A percentile compares a stretch with the other conserved stretches of the same genome.
These are phyloP conservation scores for Threskiornis aethiopicus DNA, from an alignment of 2,797 vertebrate genomes.

Conservation along the genomic window DNA sequence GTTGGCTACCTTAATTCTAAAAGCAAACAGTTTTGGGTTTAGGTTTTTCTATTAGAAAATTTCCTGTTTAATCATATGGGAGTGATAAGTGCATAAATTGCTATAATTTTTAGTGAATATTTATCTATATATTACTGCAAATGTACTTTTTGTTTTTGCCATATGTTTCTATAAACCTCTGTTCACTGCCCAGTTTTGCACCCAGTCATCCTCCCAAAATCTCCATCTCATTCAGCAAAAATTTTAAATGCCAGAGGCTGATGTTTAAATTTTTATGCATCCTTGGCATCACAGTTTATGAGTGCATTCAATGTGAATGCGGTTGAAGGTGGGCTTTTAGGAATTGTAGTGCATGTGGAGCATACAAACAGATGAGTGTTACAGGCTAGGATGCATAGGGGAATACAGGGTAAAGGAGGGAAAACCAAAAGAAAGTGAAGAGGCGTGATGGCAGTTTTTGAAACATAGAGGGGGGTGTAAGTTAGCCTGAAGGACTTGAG, in stretches of 20 bases:
- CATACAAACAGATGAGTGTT: rapidly evolving
- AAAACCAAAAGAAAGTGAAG: neutral
- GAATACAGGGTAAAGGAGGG: neutral
- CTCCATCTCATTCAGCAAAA: neutral
- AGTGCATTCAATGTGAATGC: neutral
- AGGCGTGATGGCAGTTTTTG: neutral
- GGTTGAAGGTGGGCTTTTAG: neutral
- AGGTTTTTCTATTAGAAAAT: neutral
- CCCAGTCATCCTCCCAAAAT: neutral
- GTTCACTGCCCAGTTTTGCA: neutral
- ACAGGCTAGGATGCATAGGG: neutral
- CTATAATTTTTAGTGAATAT: neutral
- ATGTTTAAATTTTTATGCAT: neutral
- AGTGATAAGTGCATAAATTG: neutral
- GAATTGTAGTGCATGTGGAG: neutral
- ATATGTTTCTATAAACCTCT: neutral
- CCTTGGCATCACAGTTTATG: neutral
- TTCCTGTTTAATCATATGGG: neutral
- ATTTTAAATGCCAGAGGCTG: neutral
- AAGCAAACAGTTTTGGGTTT: neutral
- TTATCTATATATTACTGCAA: neutral
- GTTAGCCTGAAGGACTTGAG: neutral
- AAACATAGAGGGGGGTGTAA: neutral
- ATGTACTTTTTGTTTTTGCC: neutral
- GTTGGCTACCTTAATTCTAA: neutral